phyloP scores from a whole-genome alignment of 1,140 invertebrate species.

The Anastrepha obliqua region DNA sequence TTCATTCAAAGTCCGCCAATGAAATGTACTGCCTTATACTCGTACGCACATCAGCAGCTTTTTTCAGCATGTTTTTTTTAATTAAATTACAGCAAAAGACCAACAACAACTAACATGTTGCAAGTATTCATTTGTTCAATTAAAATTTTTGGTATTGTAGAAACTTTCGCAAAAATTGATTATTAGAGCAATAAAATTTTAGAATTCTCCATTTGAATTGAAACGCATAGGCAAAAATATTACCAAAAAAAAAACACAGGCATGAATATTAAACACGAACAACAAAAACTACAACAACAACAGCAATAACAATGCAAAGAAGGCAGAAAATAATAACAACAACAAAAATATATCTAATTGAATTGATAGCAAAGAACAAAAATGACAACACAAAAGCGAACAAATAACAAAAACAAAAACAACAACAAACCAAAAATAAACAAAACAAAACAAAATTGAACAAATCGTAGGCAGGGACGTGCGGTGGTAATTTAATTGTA shows the following conservation, averaged over 20 bases:
- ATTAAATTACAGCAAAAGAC: not conserved
- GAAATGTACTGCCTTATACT: not conserved
- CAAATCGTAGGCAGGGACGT: slow-evolving; percentile 75
- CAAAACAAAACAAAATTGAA: slow-evolving; percentile 66
- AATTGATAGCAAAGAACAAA: slow-evolving; percentile 31
- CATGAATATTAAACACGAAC: not conserved
- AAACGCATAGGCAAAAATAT: not conserved
- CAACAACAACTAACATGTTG: too few relatives aligned
- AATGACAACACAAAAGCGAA: slow-evolving; percentile 63
- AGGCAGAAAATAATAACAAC: not conserved
- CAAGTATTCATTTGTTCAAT: not conserved
- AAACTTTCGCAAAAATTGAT: not conserved
- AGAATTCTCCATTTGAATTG: not conserved
- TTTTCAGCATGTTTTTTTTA: not conserved
- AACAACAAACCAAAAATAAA: slow-evolving; percentile 49
- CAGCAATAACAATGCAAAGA: not conserved
- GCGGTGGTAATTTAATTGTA: slow-evolving; percentile 64
- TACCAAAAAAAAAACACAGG: not conserved
- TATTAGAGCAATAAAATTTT: not conserved
- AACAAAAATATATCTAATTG: slow-evolving; percentile 1
- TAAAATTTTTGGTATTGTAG: not conserved
- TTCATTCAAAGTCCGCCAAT: not conserved
- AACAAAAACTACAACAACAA: slow-evolving; percentile 1
- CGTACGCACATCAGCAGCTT: not conserved
- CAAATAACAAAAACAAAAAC: slow-evolving; percentile 38